Conservation (phyloP, 2,797 vertebrate species). For the Galago senegalensis region DNA sequence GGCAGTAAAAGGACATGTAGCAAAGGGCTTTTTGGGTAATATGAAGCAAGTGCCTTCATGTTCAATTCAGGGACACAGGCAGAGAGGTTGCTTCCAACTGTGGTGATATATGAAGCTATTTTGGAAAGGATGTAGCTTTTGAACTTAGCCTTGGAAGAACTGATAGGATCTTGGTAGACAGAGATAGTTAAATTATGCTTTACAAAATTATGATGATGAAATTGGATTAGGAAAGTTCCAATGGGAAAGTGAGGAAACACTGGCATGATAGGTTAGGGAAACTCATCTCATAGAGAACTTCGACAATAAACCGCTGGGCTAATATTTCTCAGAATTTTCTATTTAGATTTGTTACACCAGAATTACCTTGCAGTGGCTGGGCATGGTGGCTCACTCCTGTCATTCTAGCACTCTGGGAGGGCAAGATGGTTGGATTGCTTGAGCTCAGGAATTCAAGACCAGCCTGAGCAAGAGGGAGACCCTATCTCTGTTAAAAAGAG, state of each 20-base stretch:
- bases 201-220: background rate
- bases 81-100: background rate
- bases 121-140: conserved; percentile 9
- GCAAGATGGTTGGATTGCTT: too few species aligned
- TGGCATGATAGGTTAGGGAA: background rate
- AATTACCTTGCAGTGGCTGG: background rate
- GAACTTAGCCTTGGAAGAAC: background rate
- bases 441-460: too few species aligned
- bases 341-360: rapidly evolving
- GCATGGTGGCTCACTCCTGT: too few species aligned
- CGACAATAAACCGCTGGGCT: background rate
- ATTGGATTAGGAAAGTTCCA: background rate
- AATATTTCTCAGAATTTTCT: background rate
- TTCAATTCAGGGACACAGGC: background rate
- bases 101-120: background rate
- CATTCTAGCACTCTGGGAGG: too few species aligned
- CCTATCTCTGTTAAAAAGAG: too few species aligned
- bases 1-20: background rate
- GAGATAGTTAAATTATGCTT: background rate
- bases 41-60: background rate
- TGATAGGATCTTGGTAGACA: background rate
- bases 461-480: too few species aligned
- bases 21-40: background rate
- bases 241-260: background rate
- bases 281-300: background rate